Evolutionary conservation across 1,140 invertebrate genomes (phyloP).

Genomic region (Battus philenor): DNA sequence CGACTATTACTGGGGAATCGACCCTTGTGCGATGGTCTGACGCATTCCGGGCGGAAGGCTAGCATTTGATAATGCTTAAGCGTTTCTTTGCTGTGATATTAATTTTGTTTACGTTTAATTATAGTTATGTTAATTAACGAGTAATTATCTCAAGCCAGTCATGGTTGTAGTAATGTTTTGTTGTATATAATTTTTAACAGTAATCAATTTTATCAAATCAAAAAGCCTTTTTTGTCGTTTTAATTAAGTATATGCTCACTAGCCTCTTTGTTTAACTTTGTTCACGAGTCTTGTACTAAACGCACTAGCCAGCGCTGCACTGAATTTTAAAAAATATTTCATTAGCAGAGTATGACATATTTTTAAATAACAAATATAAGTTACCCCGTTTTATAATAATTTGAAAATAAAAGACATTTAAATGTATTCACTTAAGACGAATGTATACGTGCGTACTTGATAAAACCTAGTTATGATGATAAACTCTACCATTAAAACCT

Average conservation of each 20-base stretch:
- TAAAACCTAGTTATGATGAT: no score
- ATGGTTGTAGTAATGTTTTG: conserved; percentile 39
- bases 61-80: conserved; percentile 36
- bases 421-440: conserved; percentile 4
- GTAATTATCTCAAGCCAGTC: conserved; percentile 46
- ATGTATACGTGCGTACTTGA: no score
- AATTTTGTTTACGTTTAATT: conserved; percentile 55
- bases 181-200: conserved; percentile 50
- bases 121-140: conserved; percentile 37
- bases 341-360: not conserved
- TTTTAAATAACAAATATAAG: conserved; percentile 36
- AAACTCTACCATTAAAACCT: no score
- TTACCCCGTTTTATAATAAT: conserved; percentile 28
- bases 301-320: conserved; percentile 3
- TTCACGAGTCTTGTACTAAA: no score
- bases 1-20: conserved; percentile 16
- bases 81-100: conserved; percentile 71
- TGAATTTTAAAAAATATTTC: conserved; percentile 2
- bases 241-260: no score
- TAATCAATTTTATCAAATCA: conserved; percentile 37
- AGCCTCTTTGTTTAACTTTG: no score
- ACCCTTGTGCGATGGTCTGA: conserved; percentile 29
- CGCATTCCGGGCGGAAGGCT: conserved; percentile 12
- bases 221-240: no score
- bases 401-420: conserved; percentile 20